phyloP scores from a whole-genome alignment of 2,113 vertebrate genomes.

The Aphelocoma coerulescens region DNA sequence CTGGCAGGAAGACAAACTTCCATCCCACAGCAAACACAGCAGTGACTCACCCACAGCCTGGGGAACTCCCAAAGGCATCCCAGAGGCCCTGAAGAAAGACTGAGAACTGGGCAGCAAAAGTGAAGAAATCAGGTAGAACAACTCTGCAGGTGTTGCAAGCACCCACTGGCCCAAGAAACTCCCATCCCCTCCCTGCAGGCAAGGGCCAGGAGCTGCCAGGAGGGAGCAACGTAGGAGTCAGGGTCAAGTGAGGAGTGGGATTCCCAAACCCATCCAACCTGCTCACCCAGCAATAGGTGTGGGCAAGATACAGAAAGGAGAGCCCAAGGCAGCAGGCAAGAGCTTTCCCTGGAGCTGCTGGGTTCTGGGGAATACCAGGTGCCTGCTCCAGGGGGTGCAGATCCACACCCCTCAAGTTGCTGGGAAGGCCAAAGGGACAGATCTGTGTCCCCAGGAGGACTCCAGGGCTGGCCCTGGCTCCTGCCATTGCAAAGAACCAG shows the following conservation, averaged over 20 bases:
- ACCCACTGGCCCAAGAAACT: background rate
- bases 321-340: background rate
- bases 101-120: background rate
- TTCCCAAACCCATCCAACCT: background rate
- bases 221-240: background rate
- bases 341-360: background rate
- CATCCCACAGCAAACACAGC: background rate
- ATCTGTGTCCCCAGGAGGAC: background rate
- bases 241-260: background rate
- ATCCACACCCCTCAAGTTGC: fast-evolving
- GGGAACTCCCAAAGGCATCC: background rate
- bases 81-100: background rate
- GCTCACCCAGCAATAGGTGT: background rate
- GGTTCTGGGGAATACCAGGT: background rate
- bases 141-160: background rate
- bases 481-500: fast-evolving
- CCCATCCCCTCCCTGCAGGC: background rate
- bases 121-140: background rate
- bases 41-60: background rate
- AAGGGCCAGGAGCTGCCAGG: background rate
- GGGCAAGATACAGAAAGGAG: background rate
- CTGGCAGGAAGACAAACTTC: background rate
- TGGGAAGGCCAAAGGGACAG: background rate
- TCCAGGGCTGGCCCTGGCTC: background rate
- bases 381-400: fast-evolving